Base-by-base conservation (phyloP, 1,140 invertebrate genomes). In the Brachionus angularis region DNA sequence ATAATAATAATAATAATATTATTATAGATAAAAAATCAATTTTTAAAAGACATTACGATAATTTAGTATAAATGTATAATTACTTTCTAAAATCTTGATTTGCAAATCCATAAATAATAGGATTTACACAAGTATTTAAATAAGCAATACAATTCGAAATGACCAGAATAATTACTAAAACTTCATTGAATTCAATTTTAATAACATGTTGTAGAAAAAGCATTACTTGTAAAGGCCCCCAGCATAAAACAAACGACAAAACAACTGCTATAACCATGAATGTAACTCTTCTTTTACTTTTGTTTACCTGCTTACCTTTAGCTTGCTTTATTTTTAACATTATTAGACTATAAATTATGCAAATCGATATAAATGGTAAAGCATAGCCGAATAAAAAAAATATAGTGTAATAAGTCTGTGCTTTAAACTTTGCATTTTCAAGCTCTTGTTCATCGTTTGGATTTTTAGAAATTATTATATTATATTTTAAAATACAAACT, bases 201-300 rank as follows among this genome's bases (percentile, higher is more conserved):
- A 84, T 84, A 72, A 78, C 77, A 70, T 76, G 73, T 58, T 79
- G 80, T 46, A 79, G 47, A 52, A 83, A 77, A 64, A 83, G 79
- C 77, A 85, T 79, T 8, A 86, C 78, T 84, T 95, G 93, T 76
- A 96, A 90, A 1, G 93, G 93, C 75, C 89, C 88, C 94, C 94
- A 97, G 81, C 93, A 96, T 34, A 94, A 83, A 8, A 93, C 93
- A 79, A 96, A 96, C 31, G 93, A 92, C 21, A 91, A 87, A 0
- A 96, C 91, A 14, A 97, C 92, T 21, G 93, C 89, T 36, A 95
- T 86, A 5, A 97, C 91, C 87, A 97, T 89, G 72, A 90, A 84
- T 0, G 93, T 96, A 1, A 95, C 93, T 72, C 92, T 85, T 79
- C 89, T 89, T 80, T 93, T 92, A 29, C 91, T 90, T 74, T 90